A percentile compares a stretch with the other conserved stretches of the same genome.
Evolutionary conservation across 2,113 vertebrate species (phyloP).

Genomic region (Climacteris rufus): DNA sequence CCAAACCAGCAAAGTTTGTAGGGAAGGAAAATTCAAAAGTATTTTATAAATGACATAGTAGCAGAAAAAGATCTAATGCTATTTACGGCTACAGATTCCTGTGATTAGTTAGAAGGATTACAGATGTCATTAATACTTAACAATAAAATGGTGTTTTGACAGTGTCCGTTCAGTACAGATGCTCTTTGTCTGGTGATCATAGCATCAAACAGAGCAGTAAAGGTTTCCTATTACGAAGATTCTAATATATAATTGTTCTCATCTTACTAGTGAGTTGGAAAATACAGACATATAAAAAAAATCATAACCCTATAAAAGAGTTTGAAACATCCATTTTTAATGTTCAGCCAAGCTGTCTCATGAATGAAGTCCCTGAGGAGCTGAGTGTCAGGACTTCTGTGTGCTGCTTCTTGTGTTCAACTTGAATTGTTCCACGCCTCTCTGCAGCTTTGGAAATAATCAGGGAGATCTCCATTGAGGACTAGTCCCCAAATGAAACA

Average conservation of each 20-base stretch:
- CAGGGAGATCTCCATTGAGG: neutral
- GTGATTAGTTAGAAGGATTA: neutral
- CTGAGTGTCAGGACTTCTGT: neutral
- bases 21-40: neutral
- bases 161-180: neutral
- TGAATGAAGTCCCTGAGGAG: neutral
- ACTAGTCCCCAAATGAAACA: neutral
- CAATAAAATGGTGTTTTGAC: neutral
- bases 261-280: neutral
- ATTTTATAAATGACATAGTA: neutral
- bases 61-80: neutral
- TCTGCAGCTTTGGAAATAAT: neutral
- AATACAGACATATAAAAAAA: neutral
- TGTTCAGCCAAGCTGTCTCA: neutral
- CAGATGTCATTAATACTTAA: neutral
- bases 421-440: neutral
- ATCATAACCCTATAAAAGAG: neutral
- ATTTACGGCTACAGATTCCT: neutral
- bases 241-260: neutral
- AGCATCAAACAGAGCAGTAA: neutral
- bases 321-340: neutral
- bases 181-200: neutral
- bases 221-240: neutral
- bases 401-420: neutral
- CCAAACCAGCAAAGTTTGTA: neutral